These are phyloP conservation scores for Microtus oregoni DNA, from an alignment of 2,113 vertebrate species.

Conservation along the genomic window DNA sequence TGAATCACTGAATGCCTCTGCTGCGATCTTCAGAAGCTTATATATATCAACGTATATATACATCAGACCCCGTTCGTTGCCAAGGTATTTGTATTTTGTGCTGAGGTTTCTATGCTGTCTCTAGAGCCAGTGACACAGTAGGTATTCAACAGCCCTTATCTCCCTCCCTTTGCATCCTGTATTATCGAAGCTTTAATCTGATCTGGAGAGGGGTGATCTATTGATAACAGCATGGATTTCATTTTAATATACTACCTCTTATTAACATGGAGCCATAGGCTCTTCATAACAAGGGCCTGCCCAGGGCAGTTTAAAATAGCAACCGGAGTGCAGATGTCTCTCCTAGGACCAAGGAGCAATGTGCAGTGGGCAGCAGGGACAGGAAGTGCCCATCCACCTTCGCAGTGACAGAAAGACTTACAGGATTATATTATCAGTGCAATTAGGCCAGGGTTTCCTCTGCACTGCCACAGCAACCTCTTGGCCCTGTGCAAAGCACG, in stretches of 20 bases:
- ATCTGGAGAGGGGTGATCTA: constrained; percentile 8
- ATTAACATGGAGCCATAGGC: constrained; percentile 61
- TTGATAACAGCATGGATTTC: constrained; percentile 59
- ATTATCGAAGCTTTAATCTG: not conserved
- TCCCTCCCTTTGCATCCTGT: not conserved
- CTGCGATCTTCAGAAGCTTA: constrained; percentile 39
- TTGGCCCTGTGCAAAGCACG: not conserved
- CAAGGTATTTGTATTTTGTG: not conserved
- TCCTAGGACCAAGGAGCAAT: constrained; percentile 47
- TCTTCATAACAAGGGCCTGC: constrained; percentile 62
- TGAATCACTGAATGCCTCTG: constrained; percentile 60
- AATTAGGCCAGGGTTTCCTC: constrained; percentile 53
- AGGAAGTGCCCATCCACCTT: constrained; percentile 38
- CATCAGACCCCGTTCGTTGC: not conserved
- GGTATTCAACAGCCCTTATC: not conserved
- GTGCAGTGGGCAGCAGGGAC: not conserved
- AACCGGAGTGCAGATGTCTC: constrained; percentile 57
- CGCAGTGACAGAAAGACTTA: constrained; percentile 62
- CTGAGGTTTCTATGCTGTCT: not conserved
- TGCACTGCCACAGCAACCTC: not conserved
- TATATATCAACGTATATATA: constrained; percentile 72
- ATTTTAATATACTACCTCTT: constrained; percentile 75
- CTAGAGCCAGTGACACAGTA: not conserved
- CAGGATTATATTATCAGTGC: constrained; percentile 58
- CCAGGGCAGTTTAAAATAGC: constrained; percentile 65